These are phyloP conservation scores for Heliopora coerulea DNA, from an alignment of 92 coral and sea anemone genomes.

Conservation along the genomic window DNA sequence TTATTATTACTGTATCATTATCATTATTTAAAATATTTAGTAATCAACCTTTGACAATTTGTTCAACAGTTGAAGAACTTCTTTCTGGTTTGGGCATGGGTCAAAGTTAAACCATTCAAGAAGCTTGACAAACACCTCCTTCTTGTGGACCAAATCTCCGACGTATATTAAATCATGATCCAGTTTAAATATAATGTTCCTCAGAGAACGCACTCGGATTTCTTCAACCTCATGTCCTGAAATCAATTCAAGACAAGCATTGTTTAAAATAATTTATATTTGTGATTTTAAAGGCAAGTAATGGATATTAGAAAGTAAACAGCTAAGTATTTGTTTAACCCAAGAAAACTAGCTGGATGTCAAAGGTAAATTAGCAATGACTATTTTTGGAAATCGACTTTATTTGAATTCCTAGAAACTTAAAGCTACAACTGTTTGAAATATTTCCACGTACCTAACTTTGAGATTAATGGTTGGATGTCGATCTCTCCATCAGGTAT, in stretches of 20 bases:
- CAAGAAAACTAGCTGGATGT: too few relatives aligned
- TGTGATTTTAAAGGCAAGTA: too few relatives aligned
- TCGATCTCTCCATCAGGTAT: constrained; percentile 41
- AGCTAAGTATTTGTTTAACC: too few relatives aligned
- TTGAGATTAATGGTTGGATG: constrained; percentile 78
- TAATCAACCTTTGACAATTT: constrained; percentile 73
- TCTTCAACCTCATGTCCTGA: constrained; percentile 87
- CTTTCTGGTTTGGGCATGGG: constrained; percentile 66
- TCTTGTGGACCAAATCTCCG: constrained; percentile 89
- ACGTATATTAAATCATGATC: constrained; percentile 87
- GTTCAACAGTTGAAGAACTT: constrained; percentile 73
- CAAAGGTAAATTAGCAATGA: too few relatives aligned
- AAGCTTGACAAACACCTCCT: constrained; percentile 69
- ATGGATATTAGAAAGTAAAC: too few relatives aligned
- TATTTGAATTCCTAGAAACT: too few relatives aligned
- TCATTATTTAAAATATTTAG: too few relatives aligned
- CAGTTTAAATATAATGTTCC: constrained; percentile 83
- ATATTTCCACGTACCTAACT: constrained; percentile 88
- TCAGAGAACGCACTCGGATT: constrained; percentile 84
- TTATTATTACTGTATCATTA: too few relatives aligned
- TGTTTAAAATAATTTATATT: not conserved
- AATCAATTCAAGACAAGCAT: constrained; percentile 4
- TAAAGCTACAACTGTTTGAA: too few relatives aligned
- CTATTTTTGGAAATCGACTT: too few relatives aligned
- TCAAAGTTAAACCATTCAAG: constrained; percentile 91